Percentiles rank a stretch among this genome's conserved stretches.
These are phyloP conservation scores for Anticlea derivata DNA, from an alignment of 2,888 invertebrate genomes.

Conservation along the genomic window DNA sequence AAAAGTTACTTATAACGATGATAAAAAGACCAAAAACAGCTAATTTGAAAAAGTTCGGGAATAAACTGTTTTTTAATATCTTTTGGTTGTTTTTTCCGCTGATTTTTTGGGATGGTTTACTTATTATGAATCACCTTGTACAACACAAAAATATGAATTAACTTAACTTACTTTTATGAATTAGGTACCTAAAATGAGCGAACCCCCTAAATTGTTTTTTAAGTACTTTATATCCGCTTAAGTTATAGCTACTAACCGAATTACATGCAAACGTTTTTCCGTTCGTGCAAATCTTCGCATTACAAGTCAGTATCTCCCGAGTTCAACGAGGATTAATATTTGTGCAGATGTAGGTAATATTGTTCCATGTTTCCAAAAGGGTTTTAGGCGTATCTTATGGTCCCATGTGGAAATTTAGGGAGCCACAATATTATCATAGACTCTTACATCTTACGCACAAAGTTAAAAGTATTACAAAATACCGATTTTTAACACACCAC, in stretches of 20 bases:
- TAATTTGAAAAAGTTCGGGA: too few relatives aligned
- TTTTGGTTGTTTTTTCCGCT: too few relatives aligned
- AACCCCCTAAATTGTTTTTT: constrained; percentile 49
- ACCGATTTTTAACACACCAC: constrained; percentile 43
- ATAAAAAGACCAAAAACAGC: too few relatives aligned
- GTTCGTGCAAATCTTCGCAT: constrained; percentile 1
- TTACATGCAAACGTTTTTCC: neutral
- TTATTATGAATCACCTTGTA: too few relatives aligned
- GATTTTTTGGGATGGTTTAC: too few relatives aligned
- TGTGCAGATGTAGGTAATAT: constrained; percentile 19
- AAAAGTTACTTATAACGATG: too few relatives aligned
- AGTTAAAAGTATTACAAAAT: constrained; percentile 31
- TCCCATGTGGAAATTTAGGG: constrained; percentile 30
- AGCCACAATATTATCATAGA: constrained; percentile 25
- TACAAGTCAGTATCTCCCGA: neutral
- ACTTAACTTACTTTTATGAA: constrained; percentile 40
- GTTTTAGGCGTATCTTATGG: constrained; percentile 28
- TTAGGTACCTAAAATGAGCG: constrained; percentile 50
- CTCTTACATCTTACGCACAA: constrained; percentile 27
- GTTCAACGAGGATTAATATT: neutral
- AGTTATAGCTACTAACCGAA: constrained; percentile 37
- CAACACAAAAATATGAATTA: constrained; percentile 34
- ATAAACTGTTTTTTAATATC: too few relatives aligned
- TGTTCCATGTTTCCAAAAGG: constrained; percentile 20
- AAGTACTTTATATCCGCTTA: constrained; percentile 40